A percentile compares a stretch with the other conserved stretches of the same genome.
phyloP scores from a whole-genome alignment of 1,140 invertebrate genomes.

The Lepidurus arcticus region DNA sequence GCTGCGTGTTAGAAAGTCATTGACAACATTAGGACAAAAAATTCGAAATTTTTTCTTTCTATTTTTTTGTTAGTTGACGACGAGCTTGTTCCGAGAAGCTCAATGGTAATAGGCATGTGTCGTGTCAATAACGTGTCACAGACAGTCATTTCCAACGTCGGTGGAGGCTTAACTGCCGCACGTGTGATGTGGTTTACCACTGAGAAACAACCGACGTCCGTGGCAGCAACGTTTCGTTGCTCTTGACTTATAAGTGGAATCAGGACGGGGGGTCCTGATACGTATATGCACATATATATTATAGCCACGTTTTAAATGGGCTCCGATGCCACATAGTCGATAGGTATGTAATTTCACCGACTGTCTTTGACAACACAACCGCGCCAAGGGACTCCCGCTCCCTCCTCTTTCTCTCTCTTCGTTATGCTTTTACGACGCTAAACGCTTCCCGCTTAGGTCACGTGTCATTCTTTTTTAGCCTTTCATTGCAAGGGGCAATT shows the following conservation, averaged over 20 bases:
- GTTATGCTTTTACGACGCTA: neutral
- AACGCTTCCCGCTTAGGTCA: slow-evolving; percentile 12
- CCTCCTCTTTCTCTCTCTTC: neutral
- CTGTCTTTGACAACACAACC: slow-evolving; percentile 8
- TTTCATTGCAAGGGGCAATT: neutral
- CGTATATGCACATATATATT: neutral
- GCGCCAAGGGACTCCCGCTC: neutral
- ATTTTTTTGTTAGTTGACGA: neutral
- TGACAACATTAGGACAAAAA: neutral
- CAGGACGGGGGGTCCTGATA: neutral
- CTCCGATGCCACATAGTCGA: slow-evolving; percentile 6
- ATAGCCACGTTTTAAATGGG: neutral
- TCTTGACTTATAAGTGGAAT: slow-evolving; percentile 11
- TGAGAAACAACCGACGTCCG: slow-evolving; percentile 11
- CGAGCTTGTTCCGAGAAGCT: neutral
- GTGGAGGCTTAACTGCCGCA: neutral
- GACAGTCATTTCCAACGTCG: neutral
- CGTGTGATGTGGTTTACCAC: slow-evolving; percentile 9
- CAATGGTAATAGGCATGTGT: slow-evolving; percentile 1
- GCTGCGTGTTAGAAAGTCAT: neutral
- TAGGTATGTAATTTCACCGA: neutral
- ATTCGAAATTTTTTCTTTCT: neutral
- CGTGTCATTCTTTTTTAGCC: neutral
- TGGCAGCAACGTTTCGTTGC: neutral
- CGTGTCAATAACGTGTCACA: slow-evolving; percentile 18